A percentile compares a stretch with the other conserved stretches of the same genome.
Conservation (phyloP, 2,888 invertebrate species). For the Heliconius erato region DNA sequence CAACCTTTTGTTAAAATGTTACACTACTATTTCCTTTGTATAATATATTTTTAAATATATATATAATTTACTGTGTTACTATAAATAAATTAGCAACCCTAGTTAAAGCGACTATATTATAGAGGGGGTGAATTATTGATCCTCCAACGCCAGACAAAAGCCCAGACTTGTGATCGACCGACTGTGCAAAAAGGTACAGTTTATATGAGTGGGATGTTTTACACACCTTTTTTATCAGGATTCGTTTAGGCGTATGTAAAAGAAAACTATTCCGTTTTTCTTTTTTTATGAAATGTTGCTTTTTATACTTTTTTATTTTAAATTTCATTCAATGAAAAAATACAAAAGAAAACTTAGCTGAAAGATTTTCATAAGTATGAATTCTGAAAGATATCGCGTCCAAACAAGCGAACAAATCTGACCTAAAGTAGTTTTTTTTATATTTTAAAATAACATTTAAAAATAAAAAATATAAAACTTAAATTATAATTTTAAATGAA, state of each 20-base stretch:
- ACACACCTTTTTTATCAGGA: conserved; percentile 17
- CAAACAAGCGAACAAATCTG: too few relatives aligned
- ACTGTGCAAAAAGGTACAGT: conserved; percentile 43
- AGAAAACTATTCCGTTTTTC: neutral
- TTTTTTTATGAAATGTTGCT: too few relatives aligned
- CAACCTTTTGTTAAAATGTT: too few relatives aligned
- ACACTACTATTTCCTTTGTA: neutral
- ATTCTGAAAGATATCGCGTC: too few relatives aligned
- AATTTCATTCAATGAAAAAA: too few relatives aligned
- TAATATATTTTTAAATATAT: neutral
- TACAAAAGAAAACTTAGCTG: too few relatives aligned
- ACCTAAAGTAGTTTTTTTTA: too few relatives aligned
- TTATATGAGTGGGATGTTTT: conserved; percentile 29
- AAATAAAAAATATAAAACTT: neutral
- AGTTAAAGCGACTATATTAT: conserved; percentile 42
- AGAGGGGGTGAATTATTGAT: conserved; percentile 52
- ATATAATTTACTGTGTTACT: neutral
- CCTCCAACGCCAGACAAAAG: conserved; percentile 48
- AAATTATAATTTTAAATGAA: neutral
- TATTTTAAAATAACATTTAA: too few relatives aligned
- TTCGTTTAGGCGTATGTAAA: neutral
- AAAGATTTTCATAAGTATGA: too few relatives aligned
- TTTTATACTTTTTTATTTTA: too few relatives aligned
- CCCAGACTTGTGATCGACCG: conserved; percentile 50
- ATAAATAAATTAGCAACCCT: conserved; percentile 37